Evolutionary conservation across 2,113 vertebrate genomes (phyloP), one percentile per base, ranked within the genome.

Genomic region (Athene noctua): DNA sequence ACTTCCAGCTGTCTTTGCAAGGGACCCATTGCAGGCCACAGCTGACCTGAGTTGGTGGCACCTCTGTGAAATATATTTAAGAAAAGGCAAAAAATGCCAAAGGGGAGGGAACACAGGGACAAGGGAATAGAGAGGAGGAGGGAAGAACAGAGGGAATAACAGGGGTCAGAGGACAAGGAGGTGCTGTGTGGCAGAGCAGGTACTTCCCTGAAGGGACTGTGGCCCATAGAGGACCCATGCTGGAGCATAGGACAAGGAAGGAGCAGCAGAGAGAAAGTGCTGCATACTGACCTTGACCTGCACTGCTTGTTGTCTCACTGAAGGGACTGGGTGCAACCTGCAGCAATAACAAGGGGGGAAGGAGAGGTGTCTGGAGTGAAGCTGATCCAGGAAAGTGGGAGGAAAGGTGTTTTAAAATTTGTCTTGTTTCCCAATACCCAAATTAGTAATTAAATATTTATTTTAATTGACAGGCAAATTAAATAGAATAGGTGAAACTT

Each of bases 91-190:
- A 75, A 88, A 88, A 72, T 9, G 4, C 20, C 5, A 2, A 42
- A 22, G 5, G 19, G 17, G 21, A 7, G 2, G 6, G 25, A 59
- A 55, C 25, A 27, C 0, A 0, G 36, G 21, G 13, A 57, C 4
- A 16, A 52, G 20, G 5, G 21, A 86, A 40, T 40, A 13, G 6
- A 57, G 11, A 73, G 54, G 6, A 47, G 11, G 44, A 38, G 22
- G 15, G 57, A 91, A 71, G 11, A 74, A 80, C 16, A 42, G 16
- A 68, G 9, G 11, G 22, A 70, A 58, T 57, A 57, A 73, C 26
- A 49, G 16, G 66, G 3, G 38, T 73, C 36, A 68, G 63, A 81
- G 36, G 46, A 81, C 5, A 9, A 46, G 42, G 9, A 88, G 30
- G 34, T 74, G 40, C 38, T 71, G 21, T 54, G 30, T 74, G 57